phyloP scores from a whole-genome alignment of 2,797 vertebrate genomes.

The Sebastes miniatus region DNA sequence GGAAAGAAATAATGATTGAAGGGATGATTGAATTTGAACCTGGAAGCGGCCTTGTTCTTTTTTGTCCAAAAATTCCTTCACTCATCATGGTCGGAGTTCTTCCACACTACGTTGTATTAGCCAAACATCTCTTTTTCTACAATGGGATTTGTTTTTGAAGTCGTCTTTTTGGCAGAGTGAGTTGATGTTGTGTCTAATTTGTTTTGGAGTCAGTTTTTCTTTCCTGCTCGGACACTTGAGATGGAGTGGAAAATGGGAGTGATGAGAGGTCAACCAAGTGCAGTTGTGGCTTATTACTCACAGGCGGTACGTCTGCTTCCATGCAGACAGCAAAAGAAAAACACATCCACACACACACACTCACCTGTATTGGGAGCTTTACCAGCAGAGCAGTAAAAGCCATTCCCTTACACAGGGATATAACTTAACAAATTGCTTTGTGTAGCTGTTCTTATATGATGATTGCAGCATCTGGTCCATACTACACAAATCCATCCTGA shows the following conservation, averaged over 20 bases:
- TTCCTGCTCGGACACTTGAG: slow-evolving; percentile 38
- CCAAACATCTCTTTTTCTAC: not conserved
- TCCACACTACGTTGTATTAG: not conserved
- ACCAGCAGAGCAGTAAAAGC: slow-evolving; percentile 27
- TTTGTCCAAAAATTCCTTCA: not conserved
- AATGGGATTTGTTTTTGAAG: not conserved
- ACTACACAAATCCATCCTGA: slow-evolving; percentile 35
- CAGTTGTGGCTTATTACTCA: slow-evolving; percentile 52
- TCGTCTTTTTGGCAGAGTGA: not conserved
- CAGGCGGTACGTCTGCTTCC: slow-evolving; percentile 22
- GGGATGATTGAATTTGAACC: not conserved
- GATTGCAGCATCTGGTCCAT: slow-evolving; percentile 48
- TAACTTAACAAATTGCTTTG: slow-evolving; percentile 54
- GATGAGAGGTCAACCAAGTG: slow-evolving; percentile 74
- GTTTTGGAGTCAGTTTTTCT: slow-evolving; percentile 43
- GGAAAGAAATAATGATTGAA: not conserved
- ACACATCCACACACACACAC: slow-evolving; percentile 4
- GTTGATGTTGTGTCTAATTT: slow-evolving; percentile 47
- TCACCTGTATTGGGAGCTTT: slow-evolving; percentile 40
- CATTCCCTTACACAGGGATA: slow-evolving; percentile 14
- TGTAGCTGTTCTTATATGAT: slow-evolving; percentile 57
- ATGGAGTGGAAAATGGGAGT: slow-evolving; percentile 59
- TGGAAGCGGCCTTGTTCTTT: not conserved
- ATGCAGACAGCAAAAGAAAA: slow-evolving; percentile 28
- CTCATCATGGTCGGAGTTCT: not conserved